Evolutionary conservation across 2,113 vertebrate genomes (phyloP).

Genomic region (Choloepus hoffmanni): DNA sequence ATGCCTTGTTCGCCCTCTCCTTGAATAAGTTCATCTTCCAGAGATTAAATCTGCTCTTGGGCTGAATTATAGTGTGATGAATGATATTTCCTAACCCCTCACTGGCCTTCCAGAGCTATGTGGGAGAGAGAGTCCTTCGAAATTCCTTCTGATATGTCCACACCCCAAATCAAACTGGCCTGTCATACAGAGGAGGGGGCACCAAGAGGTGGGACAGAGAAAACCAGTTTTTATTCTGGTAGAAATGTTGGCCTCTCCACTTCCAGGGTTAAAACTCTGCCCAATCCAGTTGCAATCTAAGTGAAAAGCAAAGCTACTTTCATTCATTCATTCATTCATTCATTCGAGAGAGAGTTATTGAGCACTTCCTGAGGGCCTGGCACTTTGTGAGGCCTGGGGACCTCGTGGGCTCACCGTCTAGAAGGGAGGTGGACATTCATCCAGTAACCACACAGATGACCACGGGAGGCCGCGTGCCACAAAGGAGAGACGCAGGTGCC

Average conservation of each 20-base stretch:
- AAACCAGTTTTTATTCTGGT: conserved; percentile 48
- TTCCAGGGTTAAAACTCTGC: conserved; percentile 81
- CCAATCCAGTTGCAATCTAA: conserved; percentile 73
- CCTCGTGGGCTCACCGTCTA: too few relatives aligned
- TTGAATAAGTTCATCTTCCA: background rate
- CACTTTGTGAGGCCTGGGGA: background rate
- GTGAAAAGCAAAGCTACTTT: conserved; percentile 79
- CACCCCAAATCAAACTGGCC: background rate
- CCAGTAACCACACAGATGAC: too few relatives aligned
- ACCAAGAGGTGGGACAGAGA: background rate
- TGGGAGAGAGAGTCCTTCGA: background rate
- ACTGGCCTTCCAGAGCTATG: background rate
- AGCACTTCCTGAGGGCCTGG: background rate
- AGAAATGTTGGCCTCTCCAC: conserved; percentile 74
- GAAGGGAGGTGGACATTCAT: too few relatives aligned
- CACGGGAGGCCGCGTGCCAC: too few relatives aligned
- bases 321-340: background rate
- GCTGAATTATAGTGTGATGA: background rate
- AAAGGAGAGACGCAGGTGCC: too few relatives aligned
- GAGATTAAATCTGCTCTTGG: background rate
- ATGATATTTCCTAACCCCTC: background rate
- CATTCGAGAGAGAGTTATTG: background rate
- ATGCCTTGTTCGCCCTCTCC: background rate
- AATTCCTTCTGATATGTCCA: background rate
- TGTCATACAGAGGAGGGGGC: background rate